phyloP scores from a whole-genome alignment of 2,797 vertebrate species.

The Schizopygopsis malacanthus region DNA sequence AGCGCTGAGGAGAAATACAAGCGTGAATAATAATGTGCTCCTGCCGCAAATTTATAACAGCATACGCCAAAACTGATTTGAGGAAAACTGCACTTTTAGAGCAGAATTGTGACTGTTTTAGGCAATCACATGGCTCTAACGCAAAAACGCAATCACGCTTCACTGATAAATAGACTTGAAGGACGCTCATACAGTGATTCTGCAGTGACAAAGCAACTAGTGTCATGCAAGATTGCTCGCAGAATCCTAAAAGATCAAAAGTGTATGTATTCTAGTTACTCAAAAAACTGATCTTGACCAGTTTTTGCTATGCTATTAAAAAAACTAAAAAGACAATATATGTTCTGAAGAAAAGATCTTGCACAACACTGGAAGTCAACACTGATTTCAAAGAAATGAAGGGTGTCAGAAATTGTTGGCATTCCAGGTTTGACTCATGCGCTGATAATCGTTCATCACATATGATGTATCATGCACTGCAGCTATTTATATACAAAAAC shows the following conservation, averaged over 20 bases:
- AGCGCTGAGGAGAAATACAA: slow-evolving; percentile 15
- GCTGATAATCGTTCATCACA: neutral
- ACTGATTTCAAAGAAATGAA: neutral
- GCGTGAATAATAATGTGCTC: slow-evolving; percentile 23
- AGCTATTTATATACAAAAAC: neutral
- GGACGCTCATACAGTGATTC: neutral
- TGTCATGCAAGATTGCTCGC: neutral
- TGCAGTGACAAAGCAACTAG: neutral
- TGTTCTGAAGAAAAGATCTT: neutral
- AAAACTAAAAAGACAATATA: neutral
- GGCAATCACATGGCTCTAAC: neutral
- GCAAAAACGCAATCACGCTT: neutral
- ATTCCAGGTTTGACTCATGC: neutral
- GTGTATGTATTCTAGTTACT: neutral
- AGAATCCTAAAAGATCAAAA: neutral
- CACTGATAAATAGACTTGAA: neutral
- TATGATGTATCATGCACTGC: neutral
- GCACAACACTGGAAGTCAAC: neutral
- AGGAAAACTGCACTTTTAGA: neutral
- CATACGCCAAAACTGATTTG: neutral
- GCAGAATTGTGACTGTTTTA: neutral
- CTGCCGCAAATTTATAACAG: neutral
- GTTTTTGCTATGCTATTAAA: neutral
- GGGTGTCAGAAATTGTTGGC: neutral
- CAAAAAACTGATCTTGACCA: neutral